phyloP scores from a whole-genome alignment of 2,888 invertebrate species.

The Xylota segnis region DNA sequence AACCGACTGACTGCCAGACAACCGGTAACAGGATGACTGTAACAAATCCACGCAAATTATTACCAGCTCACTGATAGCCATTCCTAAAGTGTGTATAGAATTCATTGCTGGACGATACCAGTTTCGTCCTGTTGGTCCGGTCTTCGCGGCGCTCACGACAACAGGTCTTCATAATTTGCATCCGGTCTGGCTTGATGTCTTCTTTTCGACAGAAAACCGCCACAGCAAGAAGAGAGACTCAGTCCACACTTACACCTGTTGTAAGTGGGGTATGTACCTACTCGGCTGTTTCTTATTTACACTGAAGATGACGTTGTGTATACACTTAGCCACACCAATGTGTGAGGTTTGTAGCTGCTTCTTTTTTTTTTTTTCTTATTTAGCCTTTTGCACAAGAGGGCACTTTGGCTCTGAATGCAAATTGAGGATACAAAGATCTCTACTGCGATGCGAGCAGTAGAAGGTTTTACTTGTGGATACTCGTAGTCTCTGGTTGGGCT shows the following conservation, averaged over 20 bases:
- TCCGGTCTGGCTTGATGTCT: conserved; percentile 74
- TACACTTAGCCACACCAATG: conserved; percentile 14
- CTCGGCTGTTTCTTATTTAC: conserved; percentile 52
- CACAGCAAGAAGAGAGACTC: conserved; percentile 39
- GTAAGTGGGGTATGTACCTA: conserved; percentile 46
- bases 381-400: conserved; percentile 51
- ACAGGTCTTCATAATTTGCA: conserved; percentile 74
- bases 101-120: conserved; percentile 21
- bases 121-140: conserved; percentile 61
- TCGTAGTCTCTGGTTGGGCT: conserved; percentile 28
- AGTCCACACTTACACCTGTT: conserved; percentile 56
- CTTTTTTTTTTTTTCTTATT: conserved; percentile 7
- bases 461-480: conserved; percentile 37
- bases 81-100: conserved; percentile 23
- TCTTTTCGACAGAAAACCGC: conserved; percentile 55
- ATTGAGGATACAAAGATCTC: conserved; percentile 48
- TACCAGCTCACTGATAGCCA: conserved; percentile 41
- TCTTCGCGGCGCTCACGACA: conserved; percentile 32
- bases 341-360: conserved; percentile 27
- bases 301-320: conserved; percentile 37
- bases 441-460: conserved; percentile 21
- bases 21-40: conserved; percentile 71
- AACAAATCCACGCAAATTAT: conserved; percentile 69
- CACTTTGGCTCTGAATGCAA: conserved; percentile 55
- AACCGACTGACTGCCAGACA: conserved; percentile 31